phyloP scores from a whole-genome alignment of 2,888 invertebrate genomes.

The Pristionchus arcanus region DNA sequence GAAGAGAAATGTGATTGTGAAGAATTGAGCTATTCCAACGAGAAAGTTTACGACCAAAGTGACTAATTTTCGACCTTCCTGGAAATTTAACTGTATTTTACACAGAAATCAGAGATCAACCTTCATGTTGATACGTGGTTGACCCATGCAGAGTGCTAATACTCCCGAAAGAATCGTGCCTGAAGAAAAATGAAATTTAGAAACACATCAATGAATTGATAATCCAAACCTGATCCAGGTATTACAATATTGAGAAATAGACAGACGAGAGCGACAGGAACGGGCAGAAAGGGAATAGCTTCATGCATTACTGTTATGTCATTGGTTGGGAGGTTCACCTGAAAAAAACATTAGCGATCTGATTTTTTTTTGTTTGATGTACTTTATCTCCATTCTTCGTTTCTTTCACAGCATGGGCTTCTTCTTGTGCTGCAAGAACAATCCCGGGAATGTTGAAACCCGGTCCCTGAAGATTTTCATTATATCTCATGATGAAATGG shows the following conservation, averaged over 20 bases:
- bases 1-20: constrained; percentile 92
- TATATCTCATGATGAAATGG: too few relatives aligned
- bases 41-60: constrained; percentile 89
- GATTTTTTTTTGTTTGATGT: neutral
- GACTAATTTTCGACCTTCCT: constrained; percentile 74
- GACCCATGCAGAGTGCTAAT: constrained; percentile 91
- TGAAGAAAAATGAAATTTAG: constrained; percentile 79
- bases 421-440: constrained; percentile 76
- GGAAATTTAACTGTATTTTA: too few relatives aligned
- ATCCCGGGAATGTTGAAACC: constrained; percentile 77
- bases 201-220: constrained; percentile 42
- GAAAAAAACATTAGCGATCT: neutral
- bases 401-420: constrained; percentile 75
- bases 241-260: constrained; percentile 88
- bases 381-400: constrained; percentile 75
- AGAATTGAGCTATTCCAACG: constrained; percentile 91
- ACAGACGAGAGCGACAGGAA: constrained; percentile 91
- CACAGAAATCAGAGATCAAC: constrained; percentile 84
- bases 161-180: constrained; percentile 93
- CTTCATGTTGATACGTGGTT: constrained; percentile 89
- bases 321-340: constrained; percentile 77
- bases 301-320: constrained; percentile 89
- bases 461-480: neutral
- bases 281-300: constrained; percentile 92
- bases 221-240: constrained; percentile 89